Evolutionary conservation across 2,888 invertebrate species (phyloP).

Genomic region (Synergus itoensis): DNA sequence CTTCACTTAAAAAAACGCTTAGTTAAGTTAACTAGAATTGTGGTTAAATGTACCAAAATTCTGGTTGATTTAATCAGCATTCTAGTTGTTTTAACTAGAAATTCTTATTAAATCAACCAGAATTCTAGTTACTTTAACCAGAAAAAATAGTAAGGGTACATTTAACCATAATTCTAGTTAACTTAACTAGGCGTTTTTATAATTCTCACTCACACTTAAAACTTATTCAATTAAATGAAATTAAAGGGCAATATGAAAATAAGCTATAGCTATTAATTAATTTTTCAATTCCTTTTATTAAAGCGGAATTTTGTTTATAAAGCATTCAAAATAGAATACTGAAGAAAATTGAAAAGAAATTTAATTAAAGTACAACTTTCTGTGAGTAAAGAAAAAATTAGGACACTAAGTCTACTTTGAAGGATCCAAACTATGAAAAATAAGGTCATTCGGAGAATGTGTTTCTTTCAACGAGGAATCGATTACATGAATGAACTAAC

Average conservation of each 20-base stretch:
- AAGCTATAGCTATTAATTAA: neutral
- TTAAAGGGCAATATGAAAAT: neutral
- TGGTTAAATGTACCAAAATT: too few species aligned
- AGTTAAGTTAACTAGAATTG: too few species aligned
- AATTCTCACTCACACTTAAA: too few species aligned
- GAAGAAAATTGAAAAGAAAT: neutral
- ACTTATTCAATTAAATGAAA: too few species aligned
- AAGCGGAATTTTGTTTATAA: neutral
- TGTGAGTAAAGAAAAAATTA: neutral
- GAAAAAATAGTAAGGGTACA: too few species aligned
- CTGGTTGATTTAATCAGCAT: too few species aligned
- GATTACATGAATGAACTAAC: constrained; percentile 13
- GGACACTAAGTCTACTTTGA: neutral
- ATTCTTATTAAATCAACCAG: too few species aligned
- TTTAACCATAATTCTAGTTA: too few species aligned
- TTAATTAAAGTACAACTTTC: neutral
- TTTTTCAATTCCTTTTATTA: neutral
- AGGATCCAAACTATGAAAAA: neutral
- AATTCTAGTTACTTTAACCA: too few species aligned
- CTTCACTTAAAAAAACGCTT: neutral
- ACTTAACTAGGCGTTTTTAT: too few species aligned
- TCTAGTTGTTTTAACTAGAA: too few species aligned
- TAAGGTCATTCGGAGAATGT: constrained; percentile 8
- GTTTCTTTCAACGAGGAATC: constrained; percentile 7
- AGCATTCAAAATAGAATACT: neutral